Conservation (phyloP, 2,113 vertebrate genomes). For the Amazona guildingii region DNA sequence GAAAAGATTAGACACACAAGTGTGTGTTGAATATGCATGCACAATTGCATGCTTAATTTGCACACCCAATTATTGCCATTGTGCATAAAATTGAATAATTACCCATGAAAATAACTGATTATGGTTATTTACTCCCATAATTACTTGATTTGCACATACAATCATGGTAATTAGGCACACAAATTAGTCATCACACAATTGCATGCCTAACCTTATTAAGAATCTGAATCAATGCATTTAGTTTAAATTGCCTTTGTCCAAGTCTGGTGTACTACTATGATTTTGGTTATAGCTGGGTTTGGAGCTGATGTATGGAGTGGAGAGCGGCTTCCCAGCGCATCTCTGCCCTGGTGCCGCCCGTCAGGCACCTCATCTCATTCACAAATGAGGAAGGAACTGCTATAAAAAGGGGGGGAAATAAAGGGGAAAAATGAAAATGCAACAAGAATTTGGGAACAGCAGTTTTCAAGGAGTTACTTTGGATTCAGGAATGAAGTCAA, state of each 20-base stretch:
- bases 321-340: neutral
- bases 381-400: neutral
- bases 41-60: slow-evolving; percentile 75
- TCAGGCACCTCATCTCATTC: neutral
- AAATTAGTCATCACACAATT: slow-evolving; percentile 75
- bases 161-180: slow-evolving; percentile 73
- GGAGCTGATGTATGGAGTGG: accelerated
- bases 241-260: slow-evolving; percentile 57
- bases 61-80: slow-evolving; percentile 72
- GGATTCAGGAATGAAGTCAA: neutral
- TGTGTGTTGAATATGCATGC: slow-evolving; percentile 70
- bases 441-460: neutral
- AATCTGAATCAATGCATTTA: slow-evolving; percentile 65
- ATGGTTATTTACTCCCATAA: slow-evolving; percentile 74
- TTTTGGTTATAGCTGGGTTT: neutral
- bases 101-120: slow-evolving; percentile 73
- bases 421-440: neutral
- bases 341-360: neutral
- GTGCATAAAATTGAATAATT: slow-evolving; percentile 76
- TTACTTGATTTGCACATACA: slow-evolving; percentile 74
- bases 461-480: neutral
- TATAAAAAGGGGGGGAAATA: neutral
- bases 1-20: slow-evolving; percentile 66
- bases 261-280: neutral
- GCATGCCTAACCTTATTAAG: slow-evolving; percentile 72